Evolutionary conservation across 2,113 vertebrate genomes (phyloP).

Genomic region (Tiliqua scincoides): DNA sequence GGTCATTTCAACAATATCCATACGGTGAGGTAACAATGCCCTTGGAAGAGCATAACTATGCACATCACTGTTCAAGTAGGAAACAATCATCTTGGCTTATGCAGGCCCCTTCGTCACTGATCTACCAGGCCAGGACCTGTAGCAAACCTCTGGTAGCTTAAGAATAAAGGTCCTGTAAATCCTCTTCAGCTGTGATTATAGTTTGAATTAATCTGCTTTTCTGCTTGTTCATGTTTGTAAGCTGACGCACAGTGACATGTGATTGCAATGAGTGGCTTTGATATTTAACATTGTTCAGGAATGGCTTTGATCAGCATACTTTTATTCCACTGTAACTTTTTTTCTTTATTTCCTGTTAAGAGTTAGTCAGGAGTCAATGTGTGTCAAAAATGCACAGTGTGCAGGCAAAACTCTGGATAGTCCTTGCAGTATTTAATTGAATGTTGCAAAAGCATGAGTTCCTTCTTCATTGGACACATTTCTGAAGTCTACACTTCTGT

Average conservation of each 20-base stretch:
- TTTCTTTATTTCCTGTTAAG: constrained; percentile 20
- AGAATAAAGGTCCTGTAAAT: constrained; percentile 14
- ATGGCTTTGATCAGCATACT: neutral
- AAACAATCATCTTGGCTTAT: neutral
- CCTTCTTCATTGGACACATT: neutral
- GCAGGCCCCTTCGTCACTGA: neutral
- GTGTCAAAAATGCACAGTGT: neutral
- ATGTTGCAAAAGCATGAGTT: neutral
- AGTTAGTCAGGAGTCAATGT: constrained; percentile 46
- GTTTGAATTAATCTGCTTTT: constrained; percentile 16
- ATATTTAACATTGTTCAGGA: neutral
- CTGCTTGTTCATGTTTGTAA: constrained; percentile 27
- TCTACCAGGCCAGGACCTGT: neutral
- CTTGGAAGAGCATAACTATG: neutral
- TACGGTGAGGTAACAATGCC: neutral
- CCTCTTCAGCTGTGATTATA: constrained; percentile 27
- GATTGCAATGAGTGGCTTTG: constrained; percentile 33
- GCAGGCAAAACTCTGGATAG: neutral
- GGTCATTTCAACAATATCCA: neutral
- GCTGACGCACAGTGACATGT: constrained; percentile 26
- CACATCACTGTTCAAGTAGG: rapidly evolving
- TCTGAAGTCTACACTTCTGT: neutral
- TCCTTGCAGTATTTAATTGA: neutral
- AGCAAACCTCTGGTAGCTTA: neutral
- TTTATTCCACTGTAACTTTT: neutral